Percentiles rank a stretch among this genome's conserved stretches.
These are phyloP conservation scores for Pollenia angustigena DNA, from an alignment of 2,888 invertebrate species.

Conservation along the genomic window DNA sequence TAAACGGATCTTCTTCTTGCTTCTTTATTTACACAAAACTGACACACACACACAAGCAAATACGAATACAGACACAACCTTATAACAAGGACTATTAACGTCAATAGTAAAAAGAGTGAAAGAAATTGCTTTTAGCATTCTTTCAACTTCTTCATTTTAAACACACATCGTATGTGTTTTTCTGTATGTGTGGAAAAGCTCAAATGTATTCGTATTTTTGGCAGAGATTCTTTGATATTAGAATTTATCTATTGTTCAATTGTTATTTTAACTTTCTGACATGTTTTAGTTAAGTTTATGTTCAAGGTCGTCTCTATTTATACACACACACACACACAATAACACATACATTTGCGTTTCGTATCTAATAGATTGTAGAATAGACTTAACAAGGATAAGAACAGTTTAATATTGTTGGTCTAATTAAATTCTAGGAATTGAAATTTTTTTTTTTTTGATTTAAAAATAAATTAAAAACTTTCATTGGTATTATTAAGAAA, in stretches of 20 bases:
- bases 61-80: no score
- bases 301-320: slow-evolving; percentile 9
- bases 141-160: slow-evolving; percentile 7
- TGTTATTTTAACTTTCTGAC: slow-evolving; percentile 21
- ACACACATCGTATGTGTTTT: background rate
- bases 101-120: background rate
- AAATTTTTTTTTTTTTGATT: no score
- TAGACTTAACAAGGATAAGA: background rate
- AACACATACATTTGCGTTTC: background rate
- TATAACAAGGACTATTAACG: no score
- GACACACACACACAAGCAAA: background rate
- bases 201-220: background rate
- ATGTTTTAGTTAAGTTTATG: slow-evolving; percentile 19
- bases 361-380: background rate
- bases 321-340: background rate
- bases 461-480: no score
- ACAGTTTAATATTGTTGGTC: background rate
- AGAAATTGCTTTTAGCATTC: background rate
- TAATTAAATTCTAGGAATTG: no score
- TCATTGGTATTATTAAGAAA: no score
- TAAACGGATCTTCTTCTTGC: slow-evolving; percentile 1
- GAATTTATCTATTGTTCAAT: background rate
- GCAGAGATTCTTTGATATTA: background rate
- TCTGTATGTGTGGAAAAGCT: background rate
- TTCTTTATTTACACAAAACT: background rate